Evolutionary conservation across 2,888 invertebrate species (phyloP).

Genomic region (Acanthopleura granulata): DNA sequence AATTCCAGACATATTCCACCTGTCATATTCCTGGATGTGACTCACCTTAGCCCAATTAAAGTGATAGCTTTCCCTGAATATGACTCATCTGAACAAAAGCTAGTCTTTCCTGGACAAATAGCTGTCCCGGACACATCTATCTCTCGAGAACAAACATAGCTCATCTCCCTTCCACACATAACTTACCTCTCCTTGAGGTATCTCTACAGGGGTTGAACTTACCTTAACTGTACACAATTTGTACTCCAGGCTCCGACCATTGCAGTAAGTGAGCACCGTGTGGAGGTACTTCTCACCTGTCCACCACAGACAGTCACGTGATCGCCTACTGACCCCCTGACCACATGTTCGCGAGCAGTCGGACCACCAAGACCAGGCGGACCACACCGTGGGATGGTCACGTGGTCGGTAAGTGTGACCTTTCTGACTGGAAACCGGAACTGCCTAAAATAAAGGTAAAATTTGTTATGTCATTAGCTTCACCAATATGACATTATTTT

Average conservation of each 20-base stretch:
- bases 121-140: no score
- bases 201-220: no score
- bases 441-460: no score
- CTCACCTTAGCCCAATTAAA: no score
- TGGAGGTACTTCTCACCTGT: not conserved
- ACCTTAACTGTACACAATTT: not conserved
- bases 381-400: not conserved
- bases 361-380: constrained; percentile 16
- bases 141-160: no score
- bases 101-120: no score
- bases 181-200: not conserved
- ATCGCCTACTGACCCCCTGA: constrained; percentile 1
- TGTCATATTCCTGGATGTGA: no score
- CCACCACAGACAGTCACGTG: constrained; percentile 6
- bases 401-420: not conserved
- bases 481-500: no score
- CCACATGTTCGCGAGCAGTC: constrained; percentile 11
- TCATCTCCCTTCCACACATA: not conserved
- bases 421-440: not conserved
- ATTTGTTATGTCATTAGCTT: no score
- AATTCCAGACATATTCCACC: no score
- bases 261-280: not conserved
- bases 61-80: no score
- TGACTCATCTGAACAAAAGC: no score
- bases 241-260: not conserved